phyloP scores from a whole-genome alignment of 1,140 invertebrate species.

The silkworm (Bombyx mori) region ASM3026992v2 NC_085116.1:3398501-3399000 shows the following conservation, averaged over 20 bases:
- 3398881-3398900: no score
- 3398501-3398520: no score
- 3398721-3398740: conserved; percentile 16
- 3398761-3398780: conserved; percentile 14
- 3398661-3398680: neutral
- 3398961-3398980: no score
- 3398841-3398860: no score
- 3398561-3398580: neutral
- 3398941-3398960: no score
- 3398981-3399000: no score
- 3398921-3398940: no score
- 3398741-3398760: conserved; percentile 5
- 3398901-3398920: no score
- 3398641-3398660: neutral
- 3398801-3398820: conserved; percentile 1
- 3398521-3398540: no score
- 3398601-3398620: neutral
- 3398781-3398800: conserved; percentile 8
- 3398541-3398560: no score
- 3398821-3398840: neutral
- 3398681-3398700: neutral
- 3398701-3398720: conserved; percentile 22
- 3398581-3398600: neutral
- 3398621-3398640: neutral
- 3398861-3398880: no score